Conservation (phyloP, 2,113 vertebrate genomes). For the Alaudala cheleensis region DNA sequence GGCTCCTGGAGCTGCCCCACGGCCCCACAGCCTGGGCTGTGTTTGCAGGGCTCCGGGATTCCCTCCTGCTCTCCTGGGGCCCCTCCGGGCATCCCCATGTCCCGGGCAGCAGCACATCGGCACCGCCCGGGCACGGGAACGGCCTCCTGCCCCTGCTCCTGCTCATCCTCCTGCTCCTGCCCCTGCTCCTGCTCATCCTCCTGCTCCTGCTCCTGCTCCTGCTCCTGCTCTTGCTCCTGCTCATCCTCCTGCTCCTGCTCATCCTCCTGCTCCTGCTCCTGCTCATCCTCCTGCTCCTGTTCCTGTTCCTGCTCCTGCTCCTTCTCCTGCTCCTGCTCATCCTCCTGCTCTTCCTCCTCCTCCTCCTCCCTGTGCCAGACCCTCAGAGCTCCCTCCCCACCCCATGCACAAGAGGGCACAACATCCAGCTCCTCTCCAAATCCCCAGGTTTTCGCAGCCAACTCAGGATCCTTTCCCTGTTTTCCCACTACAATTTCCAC, state of each 20-base stretch:
- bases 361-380: not conserved
- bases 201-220: not conserved
- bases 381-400: not conserved
- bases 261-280: not conserved
- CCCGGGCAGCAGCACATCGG: not conserved
- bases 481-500: rapidly evolving
- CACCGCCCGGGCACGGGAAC: not conserved
- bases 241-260: not conserved
- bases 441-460: not conserved
- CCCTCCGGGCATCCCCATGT: not conserved
- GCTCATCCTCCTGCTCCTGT: not conserved
- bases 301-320: not conserved
- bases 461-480: rapidly evolving
- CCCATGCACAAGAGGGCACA: rapidly evolving
- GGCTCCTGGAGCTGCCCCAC: not conserved
- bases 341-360: not conserved
- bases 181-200: not conserved
- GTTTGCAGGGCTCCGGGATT: not conserved
- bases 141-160: too few species aligned
- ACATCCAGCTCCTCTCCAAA: rapidly evolving
- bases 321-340: not conserved
- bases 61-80: not conserved
- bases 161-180: not conserved
- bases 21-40: not conserved
- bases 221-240: not conserved